Conservation (phyloP, 2,888 invertebrate species). For the Polyploca ridens region DNA sequence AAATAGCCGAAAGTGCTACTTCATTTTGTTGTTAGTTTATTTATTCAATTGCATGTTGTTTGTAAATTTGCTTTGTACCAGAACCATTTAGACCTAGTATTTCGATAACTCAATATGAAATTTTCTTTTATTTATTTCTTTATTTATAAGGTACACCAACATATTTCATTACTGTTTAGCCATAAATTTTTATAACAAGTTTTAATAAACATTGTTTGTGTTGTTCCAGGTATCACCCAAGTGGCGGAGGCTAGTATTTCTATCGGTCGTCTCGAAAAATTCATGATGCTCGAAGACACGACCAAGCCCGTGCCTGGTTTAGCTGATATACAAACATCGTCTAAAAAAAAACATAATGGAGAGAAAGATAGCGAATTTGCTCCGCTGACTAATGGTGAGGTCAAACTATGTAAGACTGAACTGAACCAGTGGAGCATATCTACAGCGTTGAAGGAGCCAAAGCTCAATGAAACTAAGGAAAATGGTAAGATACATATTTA, state of each 20-base stretch:
- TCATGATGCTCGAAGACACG: conserved; percentile 86
- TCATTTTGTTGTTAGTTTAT: background rate
- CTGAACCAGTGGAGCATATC: conserved; percentile 29
- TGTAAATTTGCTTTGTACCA: background rate
- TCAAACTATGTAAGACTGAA: conserved; percentile 47
- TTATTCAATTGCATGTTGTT: background rate
- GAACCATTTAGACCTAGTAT: too few species aligned
- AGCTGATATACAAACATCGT: conserved; percentile 72
- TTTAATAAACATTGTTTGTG: background rate
- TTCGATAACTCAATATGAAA: background rate
- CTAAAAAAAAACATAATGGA: conserved; percentile 45
- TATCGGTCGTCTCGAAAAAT: conserved; percentile 87
- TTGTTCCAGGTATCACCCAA: conserved; percentile 88
- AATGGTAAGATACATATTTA: conserved; percentile 54
- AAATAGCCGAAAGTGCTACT: too few species aligned
- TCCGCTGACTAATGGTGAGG: conserved; percentile 64
- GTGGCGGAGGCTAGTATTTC: conserved; percentile 92
- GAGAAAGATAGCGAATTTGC: conserved; percentile 33
- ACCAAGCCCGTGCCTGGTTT: conserved; percentile 83
- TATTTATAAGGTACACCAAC: too few species aligned
- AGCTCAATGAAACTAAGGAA: conserved; percentile 52
- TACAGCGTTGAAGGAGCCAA: conserved; percentile 45
- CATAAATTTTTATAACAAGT: too few species aligned
- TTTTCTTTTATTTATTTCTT: too few species aligned
- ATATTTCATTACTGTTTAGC: too few species aligned